A percentile compares a stretch with the other conserved stretches of the same genome.
phyloP scores from a whole-genome alignment of 2,797 vertebrate species.

The Ataeniobius toweri region DNA sequence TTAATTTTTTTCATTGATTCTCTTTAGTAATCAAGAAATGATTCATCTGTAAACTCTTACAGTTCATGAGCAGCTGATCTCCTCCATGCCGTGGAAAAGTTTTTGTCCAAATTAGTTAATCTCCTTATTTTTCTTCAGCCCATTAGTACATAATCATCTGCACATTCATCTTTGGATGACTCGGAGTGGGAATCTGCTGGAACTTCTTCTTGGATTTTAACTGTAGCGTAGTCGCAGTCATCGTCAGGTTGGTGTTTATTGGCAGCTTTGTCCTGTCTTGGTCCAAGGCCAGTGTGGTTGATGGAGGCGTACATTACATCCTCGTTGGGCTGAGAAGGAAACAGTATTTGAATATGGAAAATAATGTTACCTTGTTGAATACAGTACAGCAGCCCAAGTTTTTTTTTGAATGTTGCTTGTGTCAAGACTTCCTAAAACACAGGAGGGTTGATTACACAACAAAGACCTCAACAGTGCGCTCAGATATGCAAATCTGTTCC shows the following conservation, averaged over 20 bases:
- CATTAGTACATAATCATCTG: conserved; percentile 81
- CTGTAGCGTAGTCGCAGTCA: conserved; percentile 38
- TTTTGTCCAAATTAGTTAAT: not conserved
- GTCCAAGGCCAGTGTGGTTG: conserved; percentile 51
- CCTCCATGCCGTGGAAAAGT: not conserved
- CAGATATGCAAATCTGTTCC: conserved; percentile 48
- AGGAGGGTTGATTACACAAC: not conserved
- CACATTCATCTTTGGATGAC: conserved; percentile 58
- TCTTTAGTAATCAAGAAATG: conserved; percentile 11
- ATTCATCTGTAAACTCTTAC: not conserved
- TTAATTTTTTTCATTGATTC: conserved; percentile 18
- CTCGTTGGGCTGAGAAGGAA: conserved; percentile 50
- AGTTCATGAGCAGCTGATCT: conserved; percentile 4
- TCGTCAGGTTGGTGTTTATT: not conserved
- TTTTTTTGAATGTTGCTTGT: not conserved
- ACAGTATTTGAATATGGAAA: conserved; percentile 17
- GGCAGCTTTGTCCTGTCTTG: not conserved
- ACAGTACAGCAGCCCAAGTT: not conserved
- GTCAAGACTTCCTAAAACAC: conserved; percentile 26
- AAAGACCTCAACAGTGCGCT: conserved; percentile 6
- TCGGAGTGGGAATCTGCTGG: conserved; percentile 8
- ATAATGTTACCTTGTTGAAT: conserved; percentile 5
- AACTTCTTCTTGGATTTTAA: conserved; percentile 28
- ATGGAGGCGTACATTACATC: conserved; percentile 79
- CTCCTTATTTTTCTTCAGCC: conserved; percentile 42